Percentiles rank a stretch among this genome's conserved stretches.
phyloP scores from a whole-genome alignment of 2,113 vertebrate genomes.

The Calyptomena viridis region DNA sequence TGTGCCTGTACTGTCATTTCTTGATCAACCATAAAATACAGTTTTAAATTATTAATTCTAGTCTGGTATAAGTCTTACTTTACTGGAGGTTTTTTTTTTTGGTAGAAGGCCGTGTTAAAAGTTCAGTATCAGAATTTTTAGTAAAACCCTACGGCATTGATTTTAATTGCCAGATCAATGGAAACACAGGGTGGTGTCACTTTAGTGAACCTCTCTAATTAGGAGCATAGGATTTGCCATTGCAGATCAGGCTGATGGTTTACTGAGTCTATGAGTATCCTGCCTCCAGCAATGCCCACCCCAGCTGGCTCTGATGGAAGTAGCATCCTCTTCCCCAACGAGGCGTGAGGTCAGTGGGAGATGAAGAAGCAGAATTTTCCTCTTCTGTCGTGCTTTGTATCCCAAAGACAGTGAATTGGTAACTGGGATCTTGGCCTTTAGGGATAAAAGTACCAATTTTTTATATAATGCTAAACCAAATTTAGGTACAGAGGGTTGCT shows the following conservation, averaged over 20 bases:
- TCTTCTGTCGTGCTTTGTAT: fast-evolving
- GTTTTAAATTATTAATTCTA: background rate
- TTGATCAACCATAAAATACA: background rate
- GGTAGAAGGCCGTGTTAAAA: background rate
- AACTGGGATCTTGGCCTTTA: background rate
- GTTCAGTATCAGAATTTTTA: background rate
- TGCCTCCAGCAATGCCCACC: background rate
- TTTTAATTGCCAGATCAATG: background rate
- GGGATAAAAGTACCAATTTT: background rate
- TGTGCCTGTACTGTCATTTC: background rate
- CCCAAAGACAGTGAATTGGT: background rate
- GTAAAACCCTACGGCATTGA: background rate
- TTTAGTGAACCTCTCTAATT: background rate
- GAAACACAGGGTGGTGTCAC: background rate
- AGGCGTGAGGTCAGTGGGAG: background rate
- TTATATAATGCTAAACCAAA: background rate
- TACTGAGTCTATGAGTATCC: background rate
- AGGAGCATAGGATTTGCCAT: background rate
- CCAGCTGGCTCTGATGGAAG: background rate
- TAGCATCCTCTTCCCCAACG: fast-evolving
- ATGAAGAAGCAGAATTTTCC: background rate
- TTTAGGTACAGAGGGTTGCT: background rate
- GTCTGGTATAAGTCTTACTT: background rate
- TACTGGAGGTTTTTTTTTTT: background rate
- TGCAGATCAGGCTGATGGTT: background rate